phyloP scores from a whole-genome alignment of 2,797 vertebrate genomes.

The Buceros bicornis region DNA sequence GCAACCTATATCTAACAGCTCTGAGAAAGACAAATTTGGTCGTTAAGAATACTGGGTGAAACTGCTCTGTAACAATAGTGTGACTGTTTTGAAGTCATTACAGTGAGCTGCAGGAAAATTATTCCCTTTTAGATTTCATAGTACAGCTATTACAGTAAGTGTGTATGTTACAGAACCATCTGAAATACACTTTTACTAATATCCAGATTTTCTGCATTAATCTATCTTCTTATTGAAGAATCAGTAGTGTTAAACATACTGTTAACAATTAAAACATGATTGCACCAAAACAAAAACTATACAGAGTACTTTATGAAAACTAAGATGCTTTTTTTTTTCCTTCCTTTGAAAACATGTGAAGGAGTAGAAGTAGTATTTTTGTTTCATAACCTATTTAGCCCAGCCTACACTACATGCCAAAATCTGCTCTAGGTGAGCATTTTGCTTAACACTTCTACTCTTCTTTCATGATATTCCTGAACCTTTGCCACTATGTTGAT shows the following conservation, averaged over 20 bases:
- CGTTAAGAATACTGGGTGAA: neutral
- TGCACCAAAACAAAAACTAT: neutral
- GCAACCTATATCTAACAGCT: neutral
- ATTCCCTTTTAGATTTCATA: neutral
- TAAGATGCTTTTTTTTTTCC: neutral
- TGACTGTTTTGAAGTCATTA: neutral
- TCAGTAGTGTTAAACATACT: neutral
- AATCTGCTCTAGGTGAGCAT: conserved; percentile 3
- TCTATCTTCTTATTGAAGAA: neutral
- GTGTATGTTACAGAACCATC: neutral
- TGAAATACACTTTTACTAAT: neutral
- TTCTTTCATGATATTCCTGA: conserved; percentile 34
- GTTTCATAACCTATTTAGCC: neutral
- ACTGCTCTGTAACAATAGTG: neutral
- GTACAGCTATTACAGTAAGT: neutral
- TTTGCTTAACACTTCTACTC: conserved; percentile 33
- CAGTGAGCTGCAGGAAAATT: neutral
- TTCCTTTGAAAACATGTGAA: neutral
- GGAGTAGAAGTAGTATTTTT: neutral
- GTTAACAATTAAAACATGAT: neutral
- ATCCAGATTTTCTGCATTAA: neutral
- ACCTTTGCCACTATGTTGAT: conserved; percentile 48
- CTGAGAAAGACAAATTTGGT: neutral
- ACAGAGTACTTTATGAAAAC: neutral
- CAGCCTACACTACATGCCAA: neutral